Percentiles rank a stretch among this genome's conserved stretches.
Evolutionary conservation across 1,140 invertebrate genomes (phyloP).

Genomic region (Ceratoteleas bidentatus): DNA sequence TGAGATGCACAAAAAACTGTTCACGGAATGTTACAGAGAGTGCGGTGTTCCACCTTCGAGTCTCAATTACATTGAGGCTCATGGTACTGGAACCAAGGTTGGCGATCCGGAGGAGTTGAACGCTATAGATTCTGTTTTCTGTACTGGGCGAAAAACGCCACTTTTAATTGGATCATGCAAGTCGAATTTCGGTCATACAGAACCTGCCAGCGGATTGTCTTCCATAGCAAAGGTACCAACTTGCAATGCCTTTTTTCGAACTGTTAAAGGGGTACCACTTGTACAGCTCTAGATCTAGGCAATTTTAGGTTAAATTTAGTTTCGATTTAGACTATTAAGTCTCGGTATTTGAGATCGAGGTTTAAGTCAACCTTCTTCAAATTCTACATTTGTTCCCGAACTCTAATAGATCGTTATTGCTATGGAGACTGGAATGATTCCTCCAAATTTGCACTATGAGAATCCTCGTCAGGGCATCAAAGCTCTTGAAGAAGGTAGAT

Average conservation of each 20-base stretch:
- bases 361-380: too few relatives aligned
- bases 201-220: constrained; percentile 93
- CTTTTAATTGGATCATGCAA: constrained; percentile 94
- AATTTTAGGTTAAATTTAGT: background rate
- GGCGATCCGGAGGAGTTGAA: constrained; percentile 94
- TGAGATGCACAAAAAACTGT: constrained; percentile 88
- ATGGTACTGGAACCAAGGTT: constrained; percentile 91
- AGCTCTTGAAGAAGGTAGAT: constrained; percentile 84
- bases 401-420: constrained; percentile 82
- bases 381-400: background rate
- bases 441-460: constrained; percentile 88
- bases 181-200: constrained; percentile 96
- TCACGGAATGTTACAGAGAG: constrained; percentile 93
- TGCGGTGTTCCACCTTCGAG: constrained; percentile 87
- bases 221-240: constrained; percentile 89
- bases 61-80: constrained; percentile 93
- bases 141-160: constrained; percentile 85
- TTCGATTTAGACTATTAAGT: background rate
- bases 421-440: constrained; percentile 86
- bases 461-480: constrained; percentile 86
- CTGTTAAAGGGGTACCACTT: background rate
- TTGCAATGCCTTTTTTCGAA: background rate
- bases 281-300: too few relatives aligned
- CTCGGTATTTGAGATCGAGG: background rate
- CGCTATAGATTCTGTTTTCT: constrained; percentile 91